phyloP scores from a whole-genome alignment of 2,888 invertebrate species.

The Rhabditophanes sp. region DNA sequence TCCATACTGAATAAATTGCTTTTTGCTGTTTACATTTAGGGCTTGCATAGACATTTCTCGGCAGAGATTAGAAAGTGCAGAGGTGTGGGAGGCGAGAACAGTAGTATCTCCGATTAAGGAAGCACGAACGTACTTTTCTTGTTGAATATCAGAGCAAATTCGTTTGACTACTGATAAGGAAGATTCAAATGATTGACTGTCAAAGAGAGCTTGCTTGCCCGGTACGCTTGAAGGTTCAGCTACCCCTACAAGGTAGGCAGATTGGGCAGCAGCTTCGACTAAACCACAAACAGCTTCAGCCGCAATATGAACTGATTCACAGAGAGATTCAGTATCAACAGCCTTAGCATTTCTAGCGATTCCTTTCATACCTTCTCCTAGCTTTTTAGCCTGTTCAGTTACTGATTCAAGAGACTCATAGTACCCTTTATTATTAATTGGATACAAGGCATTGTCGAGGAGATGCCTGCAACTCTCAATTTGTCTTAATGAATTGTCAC shows the following conservation, averaged over 20 bases:
- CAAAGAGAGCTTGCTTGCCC: conserved; percentile 71
- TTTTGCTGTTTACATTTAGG: conserved; percentile 67
- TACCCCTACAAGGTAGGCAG: conserved; percentile 81
- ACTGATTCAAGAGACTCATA: conserved; percentile 81
- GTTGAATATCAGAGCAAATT: conserved; percentile 56
- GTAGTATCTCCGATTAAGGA: conserved; percentile 76
- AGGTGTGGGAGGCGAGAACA: conserved; percentile 79
- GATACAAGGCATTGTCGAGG: conserved; percentile 63
- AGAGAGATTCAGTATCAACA: conserved; percentile 68
- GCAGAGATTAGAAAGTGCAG: conserved; percentile 83
- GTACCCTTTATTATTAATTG: conserved; percentile 71
- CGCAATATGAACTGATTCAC: conserved; percentile 56
- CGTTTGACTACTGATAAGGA: conserved; percentile 75
- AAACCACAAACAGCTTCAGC: conserved; percentile 74
- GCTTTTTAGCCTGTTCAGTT: conserved; percentile 64
- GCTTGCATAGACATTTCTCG: conserved; percentile 77
- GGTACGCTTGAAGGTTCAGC: conserved; percentile 75
- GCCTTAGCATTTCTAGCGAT: conserved; percentile 79
- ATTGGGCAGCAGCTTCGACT: conserved; percentile 72
- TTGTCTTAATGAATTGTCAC: conserved; percentile 79
- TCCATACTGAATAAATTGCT: conserved; percentile 90
- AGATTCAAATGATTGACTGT: conserved; percentile 69
- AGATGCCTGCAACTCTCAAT: conserved; percentile 67
- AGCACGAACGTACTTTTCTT: conserved; percentile 13
- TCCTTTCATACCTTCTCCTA: conserved; percentile 64